These are phyloP conservation scores for Prunella strophiata DNA, from an alignment of 2,797 vertebrate species.

Conservation along the genomic window DNA sequence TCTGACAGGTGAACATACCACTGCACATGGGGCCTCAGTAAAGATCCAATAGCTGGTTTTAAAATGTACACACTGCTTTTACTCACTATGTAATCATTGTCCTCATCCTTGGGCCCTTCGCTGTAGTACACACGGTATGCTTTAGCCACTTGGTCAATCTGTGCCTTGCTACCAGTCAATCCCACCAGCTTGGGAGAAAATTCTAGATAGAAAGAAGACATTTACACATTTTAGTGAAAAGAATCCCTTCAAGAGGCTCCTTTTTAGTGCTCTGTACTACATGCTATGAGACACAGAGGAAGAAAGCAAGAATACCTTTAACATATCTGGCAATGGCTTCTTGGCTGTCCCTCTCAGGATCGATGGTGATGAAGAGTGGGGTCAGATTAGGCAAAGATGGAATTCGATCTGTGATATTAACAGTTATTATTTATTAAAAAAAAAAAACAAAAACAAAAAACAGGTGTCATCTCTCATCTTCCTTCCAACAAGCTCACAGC, in stretches of 20 bases:
- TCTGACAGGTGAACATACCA: not conserved
- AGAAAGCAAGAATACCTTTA: conserved; percentile 82
- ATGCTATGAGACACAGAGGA: not conserved
- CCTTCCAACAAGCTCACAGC: not conserved
- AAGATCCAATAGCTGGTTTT: not conserved
- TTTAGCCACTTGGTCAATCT: conserved; percentile 87
- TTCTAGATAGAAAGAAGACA: conserved; percentile 76
- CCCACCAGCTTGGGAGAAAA: conserved; percentile 95
- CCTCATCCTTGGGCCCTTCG: conserved; percentile 93
- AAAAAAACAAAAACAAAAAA: not conserved
- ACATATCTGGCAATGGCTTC: conserved; percentile 90
- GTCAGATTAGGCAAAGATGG: conserved; percentile 87
- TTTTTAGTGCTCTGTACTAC: not conserved
- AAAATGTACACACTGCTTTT: not conserved
- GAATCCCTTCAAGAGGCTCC: not conserved
- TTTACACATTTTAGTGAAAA: not conserved
- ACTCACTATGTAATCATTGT: conserved; percentile 98
- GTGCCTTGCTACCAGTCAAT: conserved; percentile 85
- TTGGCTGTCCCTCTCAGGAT: conserved; percentile 89
- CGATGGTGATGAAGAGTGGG: conserved; percentile 94
- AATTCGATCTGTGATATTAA: conserved; percentile 81
- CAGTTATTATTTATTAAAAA: not conserved
- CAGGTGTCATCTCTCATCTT: not conserved
- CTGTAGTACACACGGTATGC: conserved; percentile 95
- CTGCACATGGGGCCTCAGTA: not conserved